phyloP scores from a whole-genome alignment of 1,140 invertebrate genomes.

The Heliothis subflexa region DNA sequence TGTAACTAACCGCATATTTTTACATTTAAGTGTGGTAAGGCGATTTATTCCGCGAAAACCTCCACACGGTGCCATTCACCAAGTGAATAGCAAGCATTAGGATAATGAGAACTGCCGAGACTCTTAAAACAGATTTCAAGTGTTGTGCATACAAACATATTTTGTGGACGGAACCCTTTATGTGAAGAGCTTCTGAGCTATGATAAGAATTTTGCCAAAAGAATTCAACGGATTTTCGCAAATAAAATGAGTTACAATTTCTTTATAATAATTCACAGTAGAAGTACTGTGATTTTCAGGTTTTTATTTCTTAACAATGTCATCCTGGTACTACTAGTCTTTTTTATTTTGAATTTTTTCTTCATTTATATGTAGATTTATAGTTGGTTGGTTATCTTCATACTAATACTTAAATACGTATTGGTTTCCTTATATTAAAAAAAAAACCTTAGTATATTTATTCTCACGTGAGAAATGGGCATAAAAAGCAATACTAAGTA shows the following conservation, averaged over 20 bases:
- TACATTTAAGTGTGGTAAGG: constrained; percentile 41
- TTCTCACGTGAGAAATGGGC: not conserved
- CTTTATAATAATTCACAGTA: no score
- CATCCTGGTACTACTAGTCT: no score
- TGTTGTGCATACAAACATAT: constrained; percentile 9
- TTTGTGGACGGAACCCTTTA: not conserved
- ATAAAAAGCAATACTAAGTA: not conserved
- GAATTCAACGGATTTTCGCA: not conserved
- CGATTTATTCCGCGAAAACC: constrained; percentile 50
- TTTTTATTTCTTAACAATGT: no score
- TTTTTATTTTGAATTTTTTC: no score
- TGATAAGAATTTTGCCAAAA: not conserved
- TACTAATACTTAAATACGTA: no score
- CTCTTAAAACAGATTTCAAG: constrained; percentile 57
- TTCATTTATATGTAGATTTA: no score
- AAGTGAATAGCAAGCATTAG: constrained; percentile 56
- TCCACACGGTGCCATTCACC: constrained; percentile 45
- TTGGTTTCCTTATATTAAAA: no score
- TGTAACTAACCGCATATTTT: constrained; percentile 19
- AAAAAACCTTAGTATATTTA: not conserved
- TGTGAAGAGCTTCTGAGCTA: not conserved
- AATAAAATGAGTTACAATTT: not conserved
- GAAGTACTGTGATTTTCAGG: no score
- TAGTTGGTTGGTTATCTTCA: no score
- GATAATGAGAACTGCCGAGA: constrained; percentile 53